phyloP scores from a whole-genome alignment of 2,797 vertebrate genomes.

The Anolis apletophallus region DNA sequence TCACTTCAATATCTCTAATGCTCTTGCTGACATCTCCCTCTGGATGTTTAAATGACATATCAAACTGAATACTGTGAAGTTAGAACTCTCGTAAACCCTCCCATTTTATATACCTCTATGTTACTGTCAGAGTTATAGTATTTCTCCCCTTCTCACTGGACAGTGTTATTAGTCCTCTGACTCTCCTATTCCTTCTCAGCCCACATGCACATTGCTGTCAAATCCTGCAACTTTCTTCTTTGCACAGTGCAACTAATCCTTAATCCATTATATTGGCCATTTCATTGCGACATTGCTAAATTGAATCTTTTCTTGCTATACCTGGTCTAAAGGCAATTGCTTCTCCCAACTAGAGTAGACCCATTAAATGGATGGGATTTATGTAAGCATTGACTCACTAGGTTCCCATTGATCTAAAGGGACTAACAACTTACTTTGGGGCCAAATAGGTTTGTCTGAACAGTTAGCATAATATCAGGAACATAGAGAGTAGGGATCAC shows the following conservation, averaged over 20 bases:
- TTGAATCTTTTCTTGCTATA: not conserved
- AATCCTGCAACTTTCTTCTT: not conserved
- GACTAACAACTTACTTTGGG: not conserved
- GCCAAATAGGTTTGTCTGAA: not conserved
- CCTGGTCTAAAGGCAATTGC: too few relatives aligned
- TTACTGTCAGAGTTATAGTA: not conserved
- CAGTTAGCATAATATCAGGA: not conserved
- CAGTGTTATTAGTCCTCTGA: not conserved
- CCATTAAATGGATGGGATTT: too few relatives aligned
- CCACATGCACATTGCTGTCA: not conserved
- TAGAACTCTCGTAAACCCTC: slow-evolving; percentile 1
- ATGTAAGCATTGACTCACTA: too few relatives aligned
- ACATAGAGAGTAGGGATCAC: not conserved
- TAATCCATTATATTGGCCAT: not conserved
- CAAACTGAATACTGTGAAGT: slow-evolving; percentile 17
- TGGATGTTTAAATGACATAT: slow-evolving; percentile 34
- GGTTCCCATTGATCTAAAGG: too few relatives aligned
- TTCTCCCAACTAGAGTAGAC: too few relatives aligned
- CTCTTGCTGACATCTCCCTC: slow-evolving; percentile 21
- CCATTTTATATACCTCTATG: not conserved
- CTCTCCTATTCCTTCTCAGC: not conserved
- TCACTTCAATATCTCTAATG: slow-evolving; percentile 3
- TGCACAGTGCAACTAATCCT: not conserved
- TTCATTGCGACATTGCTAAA: not conserved
- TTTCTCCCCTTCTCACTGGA: not conserved